These are phyloP conservation scores for Limnothrissa miodon DNA, from an alignment of 2,113 vertebrate genomes.

Conservation along the genomic window DNA sequence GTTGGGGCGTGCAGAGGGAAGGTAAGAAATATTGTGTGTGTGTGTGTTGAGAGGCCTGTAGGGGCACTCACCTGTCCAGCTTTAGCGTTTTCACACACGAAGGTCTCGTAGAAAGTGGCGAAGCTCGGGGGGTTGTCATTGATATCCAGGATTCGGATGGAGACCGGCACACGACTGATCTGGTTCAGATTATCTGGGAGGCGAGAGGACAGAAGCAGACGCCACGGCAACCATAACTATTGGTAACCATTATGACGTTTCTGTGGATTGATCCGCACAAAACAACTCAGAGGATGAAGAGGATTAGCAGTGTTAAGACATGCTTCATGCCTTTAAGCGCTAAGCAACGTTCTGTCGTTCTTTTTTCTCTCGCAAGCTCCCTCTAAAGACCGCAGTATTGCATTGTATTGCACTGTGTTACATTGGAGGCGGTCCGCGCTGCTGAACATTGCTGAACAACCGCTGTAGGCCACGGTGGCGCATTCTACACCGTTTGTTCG, in stretches of 20 bases:
- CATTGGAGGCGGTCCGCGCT: too few relatives aligned
- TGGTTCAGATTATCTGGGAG: constrained; percentile 83
- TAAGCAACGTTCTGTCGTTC: too few relatives aligned
- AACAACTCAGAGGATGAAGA: too few relatives aligned
- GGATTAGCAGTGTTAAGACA: neutral
- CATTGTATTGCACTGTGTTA: too few relatives aligned
- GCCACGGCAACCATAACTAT: neutral
- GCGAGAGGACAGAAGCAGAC: neutral
- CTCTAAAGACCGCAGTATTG: too few relatives aligned
- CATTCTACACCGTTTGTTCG: too few relatives aligned
- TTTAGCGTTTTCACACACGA: constrained; percentile 91
- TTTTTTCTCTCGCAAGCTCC: too few relatives aligned
- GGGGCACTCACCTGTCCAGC: constrained; percentile 82
- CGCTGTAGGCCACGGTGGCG: too few relatives aligned
- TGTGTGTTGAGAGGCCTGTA: neutral
- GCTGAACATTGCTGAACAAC: too few relatives aligned
- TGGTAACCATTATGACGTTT: neutral
- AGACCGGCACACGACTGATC: constrained; percentile 83
- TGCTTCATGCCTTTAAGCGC: neutral
- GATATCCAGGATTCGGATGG: constrained; percentile 87
- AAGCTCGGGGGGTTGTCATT: constrained; percentile 94
- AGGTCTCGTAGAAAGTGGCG: constrained; percentile 87
- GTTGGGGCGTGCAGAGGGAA: neutral
- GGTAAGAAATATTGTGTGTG: too few relatives aligned
- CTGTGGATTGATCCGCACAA: neutral